Evolutionary conservation across 2,888 invertebrate genomes (phyloP), one percentile per base, ranked within the genome.

Genomic region (Nomada fucata): DNA sequence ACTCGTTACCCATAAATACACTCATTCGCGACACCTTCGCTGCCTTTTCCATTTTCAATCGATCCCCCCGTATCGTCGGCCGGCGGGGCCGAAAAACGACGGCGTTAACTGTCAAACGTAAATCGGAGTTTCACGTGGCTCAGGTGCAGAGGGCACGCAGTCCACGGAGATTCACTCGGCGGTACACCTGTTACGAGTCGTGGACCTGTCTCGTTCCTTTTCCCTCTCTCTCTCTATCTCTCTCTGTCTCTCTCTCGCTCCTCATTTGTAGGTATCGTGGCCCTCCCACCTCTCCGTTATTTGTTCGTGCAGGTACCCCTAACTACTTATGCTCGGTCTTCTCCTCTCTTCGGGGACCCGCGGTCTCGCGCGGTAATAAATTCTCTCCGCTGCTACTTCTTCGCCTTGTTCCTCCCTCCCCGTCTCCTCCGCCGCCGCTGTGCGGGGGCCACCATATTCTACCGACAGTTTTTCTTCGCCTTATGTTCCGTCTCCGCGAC

Each of bases 321-420:
- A 85, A 79, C 85, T 79, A 81, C 83, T 85, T 76, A 79, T 79
- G 77, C 71, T 72, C 69, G 81, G 67, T 60, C 83, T 67, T 83
- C 76, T 77, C 50, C 65, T 53, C 72, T 83, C 76, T 79, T 77
- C 74, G 73, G 74, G 65, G 82, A 82, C 76, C 79, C 82, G 76
- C 82, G 69, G 64, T 75, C 78, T 83, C 85, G 84, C 86, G 81
- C 73, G 82, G 89, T 85, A 90, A 91, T 91, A 91, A 91, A 90
- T 91, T 89, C 87, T 86, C 86, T 78, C 67, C 81, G 80, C 83
- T 78, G 86, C 86, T 82, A 79, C 78, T 84, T 79, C 77, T 80
- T 80, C 79, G 79, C 78, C 80, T 78, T 79, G 67, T 82, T 84
- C 68, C 83, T 69, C 74, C 73, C 36, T 59, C 76, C 42, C 20